phyloP scores from a whole-genome alignment of 2,113 vertebrate species.

The Ahaetulla prasina region DNA sequence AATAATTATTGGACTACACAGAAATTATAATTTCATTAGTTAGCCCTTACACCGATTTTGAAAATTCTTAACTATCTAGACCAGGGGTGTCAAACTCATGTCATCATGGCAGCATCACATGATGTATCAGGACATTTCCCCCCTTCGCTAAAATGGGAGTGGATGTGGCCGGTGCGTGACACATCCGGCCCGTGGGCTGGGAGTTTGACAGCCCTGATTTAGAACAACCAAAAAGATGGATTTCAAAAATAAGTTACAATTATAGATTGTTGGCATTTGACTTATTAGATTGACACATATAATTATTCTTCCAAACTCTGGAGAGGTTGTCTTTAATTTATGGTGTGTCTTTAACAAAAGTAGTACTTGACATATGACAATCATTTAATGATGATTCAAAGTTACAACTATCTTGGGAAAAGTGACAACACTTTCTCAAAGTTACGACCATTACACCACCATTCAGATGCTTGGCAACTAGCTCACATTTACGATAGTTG shows the following conservation, averaged over 20 bases:
- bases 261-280: not conserved
- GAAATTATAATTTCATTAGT: not conserved
- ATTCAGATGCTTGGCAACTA: not conserved
- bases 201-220: too few species aligned
- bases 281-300: not conserved
- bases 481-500: not conserved
- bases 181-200: too few species aligned
- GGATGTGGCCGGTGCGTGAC: too few species aligned
- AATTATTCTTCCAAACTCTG: too few species aligned
- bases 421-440: not conserved
- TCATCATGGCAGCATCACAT: too few species aligned
- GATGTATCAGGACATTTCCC: too few species aligned
- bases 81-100: too few species aligned
- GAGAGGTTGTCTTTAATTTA: not conserved
- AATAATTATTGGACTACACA: not conserved
- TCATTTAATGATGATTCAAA: too few species aligned
- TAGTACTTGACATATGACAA: too few species aligned
- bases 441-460: not conserved
- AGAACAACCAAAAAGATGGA: not conserved
- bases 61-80: not conserved
- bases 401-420: too few species aligned
- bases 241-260: not conserved
- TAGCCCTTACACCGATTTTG: not conserved
- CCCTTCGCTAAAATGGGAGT: too few species aligned
- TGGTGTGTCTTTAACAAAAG: not conserved